Evolutionary conservation across 2,888 invertebrate genomes (phyloP).

Genomic region (Aspidiotus rigidus): DNA sequence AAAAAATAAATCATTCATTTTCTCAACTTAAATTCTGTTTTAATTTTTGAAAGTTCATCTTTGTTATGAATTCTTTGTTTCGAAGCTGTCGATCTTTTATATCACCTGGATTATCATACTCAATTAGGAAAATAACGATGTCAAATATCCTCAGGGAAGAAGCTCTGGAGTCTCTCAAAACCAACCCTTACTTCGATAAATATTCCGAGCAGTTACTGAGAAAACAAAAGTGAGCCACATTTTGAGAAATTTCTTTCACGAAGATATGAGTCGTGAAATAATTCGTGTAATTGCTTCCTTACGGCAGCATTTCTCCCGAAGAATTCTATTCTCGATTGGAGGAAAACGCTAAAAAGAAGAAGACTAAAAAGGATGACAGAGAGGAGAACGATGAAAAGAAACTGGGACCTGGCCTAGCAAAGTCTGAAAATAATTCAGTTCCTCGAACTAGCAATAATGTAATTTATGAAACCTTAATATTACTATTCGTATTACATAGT

Average conservation of each 20-base stretch:
- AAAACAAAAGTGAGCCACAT: conserved; percentile 50
- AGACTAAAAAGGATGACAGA: not conserved
- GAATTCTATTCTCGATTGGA: conserved; percentile 58
- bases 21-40: too few species aligned
- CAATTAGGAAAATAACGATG: conserved; percentile 14
- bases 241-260: not conserved
- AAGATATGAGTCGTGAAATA: not conserved
- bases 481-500: too few species aligned
- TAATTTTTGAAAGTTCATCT: not conserved
- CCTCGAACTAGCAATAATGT: too few species aligned
- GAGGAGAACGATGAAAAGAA: too few species aligned
- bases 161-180: conserved; percentile 47
- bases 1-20: too few species aligned
- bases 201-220: conserved; percentile 67
- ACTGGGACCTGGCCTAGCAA: too few species aligned
- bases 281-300: not conserved
- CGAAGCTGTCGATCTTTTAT: conserved; percentile 7
- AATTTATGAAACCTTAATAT: too few species aligned
- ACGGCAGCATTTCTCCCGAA: conserved; percentile 56
- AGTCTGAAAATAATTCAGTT: too few species aligned
- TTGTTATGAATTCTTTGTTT: conserved; percentile 15
- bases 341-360: not conserved
- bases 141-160: conserved; percentile 37
- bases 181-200: conserved; percentile 72
- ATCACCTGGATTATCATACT: not conserved